Conservation (phyloP, 2,797 vertebrate species). For the Silurus lanzhouensis region DNA sequence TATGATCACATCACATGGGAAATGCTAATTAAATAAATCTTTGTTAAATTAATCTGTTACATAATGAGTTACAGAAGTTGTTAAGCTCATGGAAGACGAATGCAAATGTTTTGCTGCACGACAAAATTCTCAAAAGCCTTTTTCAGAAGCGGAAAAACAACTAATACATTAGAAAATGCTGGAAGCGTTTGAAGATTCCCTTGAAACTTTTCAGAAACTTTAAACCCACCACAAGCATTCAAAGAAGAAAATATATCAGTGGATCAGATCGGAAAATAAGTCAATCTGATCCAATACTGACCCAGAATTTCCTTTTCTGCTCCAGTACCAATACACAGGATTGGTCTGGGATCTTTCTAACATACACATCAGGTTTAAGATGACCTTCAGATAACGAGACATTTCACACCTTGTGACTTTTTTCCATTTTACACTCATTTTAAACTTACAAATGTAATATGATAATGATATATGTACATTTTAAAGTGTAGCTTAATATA, state of each 20-base stretch:
- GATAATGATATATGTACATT: background rate
- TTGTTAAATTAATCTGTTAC: background rate
- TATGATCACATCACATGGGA: background rate
- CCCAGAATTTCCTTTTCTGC: background rate
- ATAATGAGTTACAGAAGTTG: background rate
- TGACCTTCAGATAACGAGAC: background rate
- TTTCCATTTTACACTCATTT: background rate
- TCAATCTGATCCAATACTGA: background rate
- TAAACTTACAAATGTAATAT: background rate
- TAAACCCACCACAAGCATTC: background rate
- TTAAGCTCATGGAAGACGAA: background rate
- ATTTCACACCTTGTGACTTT: background rate
- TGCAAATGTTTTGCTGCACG: background rate
- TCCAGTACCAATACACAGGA: background rate
- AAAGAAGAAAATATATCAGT: background rate
- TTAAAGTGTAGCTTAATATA: background rate
- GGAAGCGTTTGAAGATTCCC: background rate
- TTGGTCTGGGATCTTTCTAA: background rate
- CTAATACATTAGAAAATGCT: background rate
- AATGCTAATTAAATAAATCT: background rate
- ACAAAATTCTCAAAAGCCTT: background rate
- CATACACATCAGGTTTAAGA: background rate
- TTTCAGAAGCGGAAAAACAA: background rate
- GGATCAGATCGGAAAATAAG: background rate
- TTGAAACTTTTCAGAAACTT: background rate